Evolutionary conservation across 1,140 invertebrate genomes (phyloP), one percentile per base, ranked within the genome.

Genomic region (Trigoniulus corallinus): DNA sequence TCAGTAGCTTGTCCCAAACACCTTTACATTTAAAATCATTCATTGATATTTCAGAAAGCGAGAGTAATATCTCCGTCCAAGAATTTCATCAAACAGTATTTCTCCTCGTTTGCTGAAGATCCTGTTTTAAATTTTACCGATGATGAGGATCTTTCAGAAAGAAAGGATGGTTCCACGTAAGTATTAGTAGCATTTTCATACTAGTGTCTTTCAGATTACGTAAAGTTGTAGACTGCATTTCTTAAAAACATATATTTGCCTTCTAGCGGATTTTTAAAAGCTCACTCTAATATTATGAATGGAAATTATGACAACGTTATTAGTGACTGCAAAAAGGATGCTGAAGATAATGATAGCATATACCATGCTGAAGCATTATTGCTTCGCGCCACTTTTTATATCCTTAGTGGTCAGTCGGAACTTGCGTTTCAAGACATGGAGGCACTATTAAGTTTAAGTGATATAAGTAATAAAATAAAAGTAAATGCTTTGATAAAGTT

Each of bases 401-500:
- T 88, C 39, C 65, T 94, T 0, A 72, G 77, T 43, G 84, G 84
- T 2, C 70, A 79, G 56, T 75, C 80, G 58, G 70, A 77, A 34
- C 73, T 78, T 54, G 81, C 85, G 1, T 64, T 82, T 15, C 61
- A 68, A 42, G 88, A 93, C 65, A 76, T 93, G 21, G 56, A 63
- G 20, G 45, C 48, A 27, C 24, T 70, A 3, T 37, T 64, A 13
- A 7, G 22, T 13, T 42, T 50, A 21, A n/a, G 12, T 12, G n/a
- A 50, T 20, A 15, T n/a, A 20, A 15, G 12, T 15, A 40, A 42
- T 42, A 29, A 42, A 15, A 55, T 85, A 1, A 78, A 75, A 62
- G 78, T 83, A 0, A 93, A 92, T 74, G 85, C 88, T 10, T 67
- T 93, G n/a, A 83, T 96, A 37, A 95, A 94, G 65, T 72, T 83